Percentiles rank a stretch among this genome's conserved stretches.
phyloP scores from a whole-genome alignment of 2,888 invertebrate species.

The Hypomecis punctinalis region DNA sequence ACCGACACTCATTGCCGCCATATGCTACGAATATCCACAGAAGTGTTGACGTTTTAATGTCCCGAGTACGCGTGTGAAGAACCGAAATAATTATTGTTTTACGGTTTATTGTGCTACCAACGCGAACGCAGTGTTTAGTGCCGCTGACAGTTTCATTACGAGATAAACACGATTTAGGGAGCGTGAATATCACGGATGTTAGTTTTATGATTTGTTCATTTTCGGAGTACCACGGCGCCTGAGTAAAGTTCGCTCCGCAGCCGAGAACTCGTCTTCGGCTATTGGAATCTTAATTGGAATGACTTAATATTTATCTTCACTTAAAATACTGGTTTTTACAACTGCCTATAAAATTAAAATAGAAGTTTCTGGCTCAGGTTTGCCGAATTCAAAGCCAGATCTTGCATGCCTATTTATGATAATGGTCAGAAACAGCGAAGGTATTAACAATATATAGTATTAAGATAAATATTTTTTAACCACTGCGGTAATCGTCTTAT shows the following conservation, averaged over 20 bases:
- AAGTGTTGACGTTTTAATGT: slow-evolving; percentile 75
- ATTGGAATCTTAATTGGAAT: not conserved
- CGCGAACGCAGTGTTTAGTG: slow-evolving; percentile 77
- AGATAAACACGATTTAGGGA: slow-evolving; percentile 53
- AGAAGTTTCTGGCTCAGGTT: too few relatives aligned
- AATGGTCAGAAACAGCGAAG: too few relatives aligned
- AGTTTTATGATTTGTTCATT: slow-evolving; percentile 26
- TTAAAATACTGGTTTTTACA: not conserved
- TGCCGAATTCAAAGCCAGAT: too few relatives aligned
- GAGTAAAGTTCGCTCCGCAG: slow-evolving; percentile 8
- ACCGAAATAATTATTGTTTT: slow-evolving; percentile 74
- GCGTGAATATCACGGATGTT: slow-evolving; percentile 38
- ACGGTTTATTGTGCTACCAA: slow-evolving; percentile 74
- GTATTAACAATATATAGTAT: too few relatives aligned
- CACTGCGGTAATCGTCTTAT: too few relatives aligned
- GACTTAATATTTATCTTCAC: slow-evolving; percentile 1
- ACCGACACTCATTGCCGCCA: slow-evolving; percentile 55
- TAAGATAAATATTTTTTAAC: too few relatives aligned
- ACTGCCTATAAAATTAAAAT: not conserved
- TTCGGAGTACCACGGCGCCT: slow-evolving; percentile 33
- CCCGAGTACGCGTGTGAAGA: slow-evolving; percentile 72
- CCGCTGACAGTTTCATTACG: slow-evolving; percentile 72
- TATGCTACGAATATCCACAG: slow-evolving; percentile 63
- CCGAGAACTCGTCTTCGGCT: slow-evolving; percentile 7
- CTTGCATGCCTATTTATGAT: too few relatives aligned